Conservation (phyloP, 2,888 invertebrate species). For the Bellardia pandia region DNA sequence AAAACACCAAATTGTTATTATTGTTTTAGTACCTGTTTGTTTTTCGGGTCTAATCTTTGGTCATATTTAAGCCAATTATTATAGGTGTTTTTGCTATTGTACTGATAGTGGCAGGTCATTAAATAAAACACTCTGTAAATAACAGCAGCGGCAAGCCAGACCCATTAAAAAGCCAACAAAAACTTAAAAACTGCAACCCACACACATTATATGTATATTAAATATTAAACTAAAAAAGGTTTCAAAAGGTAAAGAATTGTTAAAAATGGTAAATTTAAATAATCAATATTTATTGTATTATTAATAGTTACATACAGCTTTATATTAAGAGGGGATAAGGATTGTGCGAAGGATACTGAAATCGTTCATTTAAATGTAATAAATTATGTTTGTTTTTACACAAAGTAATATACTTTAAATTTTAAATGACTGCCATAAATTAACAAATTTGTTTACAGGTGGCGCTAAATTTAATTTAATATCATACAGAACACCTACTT, state of each 20-base stretch:
- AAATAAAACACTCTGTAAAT: constrained; percentile 34
- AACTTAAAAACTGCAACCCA: constrained; percentile 31
- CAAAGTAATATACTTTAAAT: not conserved
- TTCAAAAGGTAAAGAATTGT: not conserved
- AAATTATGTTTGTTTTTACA: not conserved
- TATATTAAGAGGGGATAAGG: not conserved
- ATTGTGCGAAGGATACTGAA: not conserved
- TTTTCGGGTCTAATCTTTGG: constrained; percentile 28
- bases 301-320: not conserved
- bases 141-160: constrained; percentile 23
- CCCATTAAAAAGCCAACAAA: not conserved
- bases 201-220: not conserved
- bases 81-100: not conserved
- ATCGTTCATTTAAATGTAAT: not conserved
- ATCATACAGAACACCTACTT: too few species aligned
- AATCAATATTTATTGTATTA: not conserved
- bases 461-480: too few species aligned
- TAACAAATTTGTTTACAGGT: not conserved
- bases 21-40: constrained; percentile 32
- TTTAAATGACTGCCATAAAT: constrained; percentile 2
- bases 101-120: constrained; percentile 48
- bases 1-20: constrained; percentile 6
- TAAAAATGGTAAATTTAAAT: constrained; percentile 6
- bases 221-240: not conserved
- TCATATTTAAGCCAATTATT: constrained; percentile 35